Percentiles rank a stretch among this genome's conserved stretches.
Conservation (phyloP, 2,797 vertebrate species). For the Antennarius maculatus region DNA sequence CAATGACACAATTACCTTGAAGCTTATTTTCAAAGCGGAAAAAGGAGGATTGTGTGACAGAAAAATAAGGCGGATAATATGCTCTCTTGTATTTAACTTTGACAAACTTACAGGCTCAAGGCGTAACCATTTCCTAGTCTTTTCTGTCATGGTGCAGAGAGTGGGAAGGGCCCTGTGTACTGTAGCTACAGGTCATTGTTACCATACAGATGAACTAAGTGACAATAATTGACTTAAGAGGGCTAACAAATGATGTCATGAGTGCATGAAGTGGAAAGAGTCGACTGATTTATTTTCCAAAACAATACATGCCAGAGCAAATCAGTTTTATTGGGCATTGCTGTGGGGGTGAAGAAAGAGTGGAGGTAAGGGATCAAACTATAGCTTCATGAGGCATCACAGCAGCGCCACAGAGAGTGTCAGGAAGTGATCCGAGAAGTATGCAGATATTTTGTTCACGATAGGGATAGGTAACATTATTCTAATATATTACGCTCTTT, state of each 20-base stretch:
- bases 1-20: constrained; percentile 77
- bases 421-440: background rate
- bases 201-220: constrained; percentile 81
- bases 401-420: constrained; percentile 16
- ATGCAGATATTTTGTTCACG: background rate
- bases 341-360: background rate
- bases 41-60: constrained; percentile 64
- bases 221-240: constrained; percentile 84
- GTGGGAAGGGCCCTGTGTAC: constrained; percentile 36
- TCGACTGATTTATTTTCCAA: constrained; percentile 78
- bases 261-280: constrained; percentile 77
- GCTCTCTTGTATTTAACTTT: constrained; percentile 66
- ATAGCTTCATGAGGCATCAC: constrained; percentile 32
- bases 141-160: constrained; percentile 37
- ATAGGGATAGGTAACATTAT: background rate
- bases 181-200: constrained; percentile 75
- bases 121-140: constrained; percentile 49
- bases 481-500: background rate
- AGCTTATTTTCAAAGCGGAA: constrained; percentile 68
- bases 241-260: constrained; percentile 79
- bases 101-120: constrained; percentile 67
- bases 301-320: constrained; percentile 78
- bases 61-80: constrained; percentile 65
- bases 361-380: constrained; percentile 15
- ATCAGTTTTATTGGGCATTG: constrained; percentile 69